These are phyloP conservation scores for Danaus melanippus DNA, from an alignment of 1,140 invertebrate genomes.

Conservation along the genomic window DNA sequence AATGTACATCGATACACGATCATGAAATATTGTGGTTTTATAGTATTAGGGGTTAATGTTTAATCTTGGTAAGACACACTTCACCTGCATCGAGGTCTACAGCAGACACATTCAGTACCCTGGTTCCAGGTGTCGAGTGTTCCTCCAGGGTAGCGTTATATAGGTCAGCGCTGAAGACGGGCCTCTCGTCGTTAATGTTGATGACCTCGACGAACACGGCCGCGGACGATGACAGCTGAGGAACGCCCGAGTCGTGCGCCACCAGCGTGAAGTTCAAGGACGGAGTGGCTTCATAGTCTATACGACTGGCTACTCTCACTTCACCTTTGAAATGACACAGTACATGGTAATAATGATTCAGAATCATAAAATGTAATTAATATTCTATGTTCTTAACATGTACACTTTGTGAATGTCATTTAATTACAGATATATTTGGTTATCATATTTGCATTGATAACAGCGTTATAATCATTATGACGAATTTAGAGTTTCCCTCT, in stretches of 20 bases:
- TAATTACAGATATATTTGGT: no score
- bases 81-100: constrained; percentile 81
- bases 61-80: not conserved
- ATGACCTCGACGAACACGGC: constrained; percentile 83
- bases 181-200: constrained; percentile 91
- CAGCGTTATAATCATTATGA: no score
- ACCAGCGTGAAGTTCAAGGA: constrained; percentile 84
- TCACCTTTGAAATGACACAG: constrained; percentile 71
- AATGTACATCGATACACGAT: no score
- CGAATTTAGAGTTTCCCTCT: no score
- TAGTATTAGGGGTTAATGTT: no score
- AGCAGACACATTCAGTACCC: constrained; percentile 80
- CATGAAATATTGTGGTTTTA: no score
- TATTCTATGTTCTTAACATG: no score
- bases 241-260: constrained; percentile 88
- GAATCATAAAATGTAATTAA: no score
- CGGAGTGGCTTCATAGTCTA: constrained; percentile 88
- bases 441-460: no score
- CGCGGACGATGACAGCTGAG: constrained; percentile 82
- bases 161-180: constrained; percentile 78
- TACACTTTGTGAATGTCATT: no score
- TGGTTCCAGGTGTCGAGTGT: constrained; percentile 80
- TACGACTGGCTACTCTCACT: constrained; percentile 82
- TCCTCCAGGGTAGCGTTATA: constrained; percentile 84
- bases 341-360: not conserved